Evolutionary conservation across 2,113 vertebrate species (phyloP), one percentile per base, ranked within the genome.

Genomic region (Amphiprion percula): DNA sequence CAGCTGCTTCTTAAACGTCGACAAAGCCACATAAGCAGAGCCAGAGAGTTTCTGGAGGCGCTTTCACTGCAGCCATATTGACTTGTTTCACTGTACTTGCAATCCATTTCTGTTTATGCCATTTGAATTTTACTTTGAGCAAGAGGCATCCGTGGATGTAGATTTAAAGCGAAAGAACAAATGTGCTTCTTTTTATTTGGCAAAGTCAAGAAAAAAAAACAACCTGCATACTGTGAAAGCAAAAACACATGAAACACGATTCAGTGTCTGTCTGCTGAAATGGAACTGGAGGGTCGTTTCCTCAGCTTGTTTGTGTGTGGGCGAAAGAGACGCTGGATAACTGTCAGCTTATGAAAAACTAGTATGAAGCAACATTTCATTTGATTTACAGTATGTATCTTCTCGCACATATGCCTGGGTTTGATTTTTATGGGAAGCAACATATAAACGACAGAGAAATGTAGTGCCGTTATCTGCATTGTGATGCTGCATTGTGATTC

Each of bases 401-500:
- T 30, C 30, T 54, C 44, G 73, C 50, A 61, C 62, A 53, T 52
- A 46, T 77, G 75, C 74, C 66, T 5, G 12, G 55, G 28, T 68
- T 68, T 70, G 72, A 74, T 68, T 59, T 55, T 83, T 50, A 82
- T 67, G 41, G 49, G 58, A 70, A 30, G 63, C 10, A 82, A 73
- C 66, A 55, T 71, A 50, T 28, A 70, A 78, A 83, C 21, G 44
- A 37, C 37, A 47, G 63, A 79, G 47, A 5, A 64, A 53, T 49
- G 60, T 30, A 28, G 79, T 8, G 66, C 80, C 7, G 67, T 72
- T 90, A 67, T 87, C 81, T 91, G 87, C 88, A 83, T 83, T 88
- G 82, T 86, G 77, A 71, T 76, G 85, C 65, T 78, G 83, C 77
- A 71, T 76, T 88, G 87, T 91, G 83, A 92, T 89, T 88, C 81